These are phyloP conservation scores for Anser cygnoides DNA, from an alignment of 2,113 vertebrate genomes.

Conservation along the genomic window DNA sequence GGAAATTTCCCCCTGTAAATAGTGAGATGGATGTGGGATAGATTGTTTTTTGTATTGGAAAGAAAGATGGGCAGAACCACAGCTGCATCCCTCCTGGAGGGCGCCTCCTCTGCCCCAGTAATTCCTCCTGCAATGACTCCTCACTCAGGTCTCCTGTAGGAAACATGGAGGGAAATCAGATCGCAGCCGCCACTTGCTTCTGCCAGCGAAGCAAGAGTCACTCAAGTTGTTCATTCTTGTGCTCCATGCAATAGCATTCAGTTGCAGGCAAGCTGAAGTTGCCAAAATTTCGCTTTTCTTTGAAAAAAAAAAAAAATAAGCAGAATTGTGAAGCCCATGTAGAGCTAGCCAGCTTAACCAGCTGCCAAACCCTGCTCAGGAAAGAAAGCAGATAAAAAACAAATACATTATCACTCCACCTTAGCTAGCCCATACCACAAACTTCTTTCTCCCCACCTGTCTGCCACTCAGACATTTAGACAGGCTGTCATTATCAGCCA, in stretches of 20 bases:
- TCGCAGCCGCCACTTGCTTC: not conserved
- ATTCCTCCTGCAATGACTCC: not conserved
- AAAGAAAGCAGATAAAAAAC: not conserved
- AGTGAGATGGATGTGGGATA: not conserved
- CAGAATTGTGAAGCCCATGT: not conserved
- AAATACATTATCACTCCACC: not conserved
- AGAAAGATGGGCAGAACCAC: not conserved
- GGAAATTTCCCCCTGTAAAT: not conserved
- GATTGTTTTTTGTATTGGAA: not conserved
- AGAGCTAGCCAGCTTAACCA: not conserved
- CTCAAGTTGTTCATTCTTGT: not conserved
- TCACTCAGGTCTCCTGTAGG: not conserved
- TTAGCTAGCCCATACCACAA: not conserved
- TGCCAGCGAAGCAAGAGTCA: not conserved
- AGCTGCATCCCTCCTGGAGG: not conserved
- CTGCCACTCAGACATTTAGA: constrained; percentile 65
- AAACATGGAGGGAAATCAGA: not conserved
- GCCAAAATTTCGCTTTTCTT: not conserved
- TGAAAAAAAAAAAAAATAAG: not conserved
- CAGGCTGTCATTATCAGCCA: constrained; percentile 72
- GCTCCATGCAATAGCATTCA: not conserved
- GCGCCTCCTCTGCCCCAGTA: not conserved
- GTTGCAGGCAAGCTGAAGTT: not conserved
- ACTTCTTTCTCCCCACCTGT: constrained; percentile 38
- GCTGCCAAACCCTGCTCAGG: not conserved